Percentiles rank a stretch among this genome's conserved stretches.
Evolutionary conservation across 2,113 vertebrate genomes (phyloP).

Genomic region (Platichthys flesus): DNA sequence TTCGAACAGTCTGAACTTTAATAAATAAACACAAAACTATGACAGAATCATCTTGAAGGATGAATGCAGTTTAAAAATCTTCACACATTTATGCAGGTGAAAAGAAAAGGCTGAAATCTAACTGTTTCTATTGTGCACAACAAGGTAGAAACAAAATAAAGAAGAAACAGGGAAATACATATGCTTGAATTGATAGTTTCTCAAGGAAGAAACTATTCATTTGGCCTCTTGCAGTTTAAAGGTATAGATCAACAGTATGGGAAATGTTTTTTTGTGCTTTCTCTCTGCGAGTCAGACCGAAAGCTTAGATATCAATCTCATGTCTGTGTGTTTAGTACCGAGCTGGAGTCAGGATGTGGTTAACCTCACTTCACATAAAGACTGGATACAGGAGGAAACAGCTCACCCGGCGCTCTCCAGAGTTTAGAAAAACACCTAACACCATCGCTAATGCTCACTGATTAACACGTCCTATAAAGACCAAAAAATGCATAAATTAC

Average conservation of each 20-base stretch:
- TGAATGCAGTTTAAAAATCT: neutral
- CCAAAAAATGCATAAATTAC: neutral
- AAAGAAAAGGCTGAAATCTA: neutral
- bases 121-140: neutral
- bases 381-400: neutral
- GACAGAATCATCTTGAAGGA: neutral
- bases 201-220: neutral
- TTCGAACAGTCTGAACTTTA: neutral
- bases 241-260: neutral
- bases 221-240: neutral
- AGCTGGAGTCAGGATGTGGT: slow-evolving; percentile 1
- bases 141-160: neutral
- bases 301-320: slow-evolving; percentile 1
- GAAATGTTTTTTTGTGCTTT: neutral
- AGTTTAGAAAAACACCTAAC: neutral
- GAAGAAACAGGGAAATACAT: neutral
- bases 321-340: neutral
- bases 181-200: neutral
- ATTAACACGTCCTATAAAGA: neutral
- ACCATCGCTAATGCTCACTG: neutral
- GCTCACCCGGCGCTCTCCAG: neutral
- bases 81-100: neutral
- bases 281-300: neutral
- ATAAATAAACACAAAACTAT: neutral
- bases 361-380: neutral